These are phyloP conservation scores for Elymnias hypermnestra DNA, from an alignment of 1,140 invertebrate species.

Conservation along the genomic window DNA sequence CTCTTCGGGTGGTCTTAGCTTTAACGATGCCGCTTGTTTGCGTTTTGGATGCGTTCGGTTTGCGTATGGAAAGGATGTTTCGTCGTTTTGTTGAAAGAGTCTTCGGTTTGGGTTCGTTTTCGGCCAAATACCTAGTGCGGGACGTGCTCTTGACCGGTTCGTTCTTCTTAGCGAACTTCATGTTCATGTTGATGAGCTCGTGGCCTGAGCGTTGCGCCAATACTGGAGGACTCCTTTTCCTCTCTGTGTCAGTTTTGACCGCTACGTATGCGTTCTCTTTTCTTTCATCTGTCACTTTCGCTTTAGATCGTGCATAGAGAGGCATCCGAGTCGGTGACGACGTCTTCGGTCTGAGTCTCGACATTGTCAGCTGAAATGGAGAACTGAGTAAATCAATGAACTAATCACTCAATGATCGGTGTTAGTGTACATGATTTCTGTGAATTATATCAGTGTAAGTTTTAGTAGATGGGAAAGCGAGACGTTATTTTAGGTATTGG, in stretches of 20 bases:
- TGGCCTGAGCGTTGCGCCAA: slow-evolving; percentile 48
- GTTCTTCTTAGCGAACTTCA: slow-evolving; percentile 52
- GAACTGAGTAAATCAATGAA: not conserved
- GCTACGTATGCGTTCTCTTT: slow-evolving; percentile 65
- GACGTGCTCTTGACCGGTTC: slow-evolving; percentile 48
- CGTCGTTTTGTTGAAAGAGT: slow-evolving; percentile 49
- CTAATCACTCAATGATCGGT: not conserved
- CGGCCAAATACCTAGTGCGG: slow-evolving; percentile 42
- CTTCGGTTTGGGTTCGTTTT: slow-evolving; percentile 59
- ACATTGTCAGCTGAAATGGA: slow-evolving; percentile 55
- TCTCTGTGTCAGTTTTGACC: slow-evolving; percentile 48
- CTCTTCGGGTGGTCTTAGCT: slow-evolving; percentile 37
- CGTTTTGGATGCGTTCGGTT: slow-evolving; percentile 53
- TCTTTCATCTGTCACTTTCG: slow-evolving; percentile 54
- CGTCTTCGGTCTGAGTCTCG: slow-evolving; percentile 57
- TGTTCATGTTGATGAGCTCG: slow-evolving; percentile 45
- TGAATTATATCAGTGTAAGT: slow-evolving; percentile 9
- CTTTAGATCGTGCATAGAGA: slow-evolving; percentile 53
- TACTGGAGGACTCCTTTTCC: slow-evolving; percentile 41
- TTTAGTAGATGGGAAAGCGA: slow-evolving; percentile 27
- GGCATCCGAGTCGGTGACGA: slow-evolving; percentile 49
- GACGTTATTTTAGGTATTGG: slow-evolving; percentile 11
- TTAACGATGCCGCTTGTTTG: slow-evolving; percentile 36
- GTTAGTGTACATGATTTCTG: not conserved
- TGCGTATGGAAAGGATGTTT: slow-evolving; percentile 55